These are phyloP conservation scores for Leontopithecus rosalia DNA, from an alignment of 2,797 vertebrate species.

Conservation along the genomic window DNA sequence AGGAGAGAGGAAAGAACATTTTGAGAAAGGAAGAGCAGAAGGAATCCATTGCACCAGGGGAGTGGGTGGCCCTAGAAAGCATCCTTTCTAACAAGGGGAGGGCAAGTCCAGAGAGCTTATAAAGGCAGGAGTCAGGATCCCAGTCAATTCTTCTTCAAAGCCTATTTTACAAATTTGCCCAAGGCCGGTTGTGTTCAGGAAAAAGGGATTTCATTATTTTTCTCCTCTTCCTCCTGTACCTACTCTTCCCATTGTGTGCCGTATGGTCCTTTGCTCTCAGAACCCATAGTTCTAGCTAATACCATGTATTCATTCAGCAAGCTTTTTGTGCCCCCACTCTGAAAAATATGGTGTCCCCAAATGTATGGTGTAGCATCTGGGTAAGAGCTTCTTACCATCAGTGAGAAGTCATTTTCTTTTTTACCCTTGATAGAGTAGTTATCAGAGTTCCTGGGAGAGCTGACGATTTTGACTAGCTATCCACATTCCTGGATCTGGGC, in stretches of 20 bases:
- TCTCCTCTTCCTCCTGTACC: not conserved
- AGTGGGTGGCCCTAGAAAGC: not conserved
- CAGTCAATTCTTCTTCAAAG: constrained; percentile 2
- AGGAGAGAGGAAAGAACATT: not conserved
- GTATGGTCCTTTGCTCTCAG: not conserved
- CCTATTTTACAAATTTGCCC: not conserved
- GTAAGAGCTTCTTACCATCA: not conserved
- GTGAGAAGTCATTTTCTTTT: not conserved
- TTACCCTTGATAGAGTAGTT: not conserved
- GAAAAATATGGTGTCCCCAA: not conserved
- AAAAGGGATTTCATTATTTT: not conserved
- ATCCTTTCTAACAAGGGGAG: not conserved
- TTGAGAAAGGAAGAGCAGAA: not conserved
- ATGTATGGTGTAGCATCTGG: not conserved
- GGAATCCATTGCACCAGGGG: not conserved
- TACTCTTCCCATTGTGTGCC: not conserved
- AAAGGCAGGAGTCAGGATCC: not conserved
- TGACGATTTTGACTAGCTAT: not conserved
- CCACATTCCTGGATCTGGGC: not conserved
- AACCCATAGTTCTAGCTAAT: constrained; percentile 9
- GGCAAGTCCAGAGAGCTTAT: not conserved
- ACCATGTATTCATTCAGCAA: constrained; percentile 20
- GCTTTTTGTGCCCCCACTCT: not conserved
- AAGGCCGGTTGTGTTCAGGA: constrained; percentile 7
- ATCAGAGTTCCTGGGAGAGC: not conserved